Evolutionary conservation across 2,113 vertebrate species (phyloP), one percentile per base, ranked within the genome.

Genomic region (Rhinolophus sinicus): DNA sequence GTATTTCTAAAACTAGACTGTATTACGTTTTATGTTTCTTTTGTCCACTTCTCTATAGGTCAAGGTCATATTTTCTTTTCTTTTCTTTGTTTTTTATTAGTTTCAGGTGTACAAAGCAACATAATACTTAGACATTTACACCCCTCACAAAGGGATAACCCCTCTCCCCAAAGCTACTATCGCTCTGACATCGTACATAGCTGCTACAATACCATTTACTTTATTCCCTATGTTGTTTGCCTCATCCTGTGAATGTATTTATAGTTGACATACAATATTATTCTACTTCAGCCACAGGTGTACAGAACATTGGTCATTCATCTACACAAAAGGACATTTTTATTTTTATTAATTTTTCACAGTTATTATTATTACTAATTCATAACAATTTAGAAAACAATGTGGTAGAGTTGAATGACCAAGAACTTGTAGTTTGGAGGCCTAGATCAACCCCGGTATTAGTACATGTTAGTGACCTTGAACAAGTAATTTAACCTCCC

Each of bases 331-430:
- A 15, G 16, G 64, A 64, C 56, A 75, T 76, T 89, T 92, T 16
- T 2, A 73, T 30, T 85, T 76, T 19, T 95, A 91, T 67, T 75
- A 81, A 52, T 47, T 85, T 96, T 69, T n/a, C 26, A 88, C 16
- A 24, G 0, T 72, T 87, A 82, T 47, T 26, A 47, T 75, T 26
- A 47, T 30, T 88, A 76, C 3, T 22, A 84, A 72, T 65, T 90
- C 18, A 19, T 54, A 84, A 76, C 22, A 93, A 86, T 77, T 88
- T 86, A 88, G 60, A 82, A 90, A 94, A 75, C 22, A 96, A 64
- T 69, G 11, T 69, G 52, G 58, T 52, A 50, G 28, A 52, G 16
- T 62, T 84, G 35, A 77, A 93, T 88, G 47, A 9, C 8, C 6
- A 72, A 82, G 47, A 22, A 50, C 64, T 76, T 35, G 16, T 40